A percentile compares a stretch with the other conserved stretches of the same genome.
These are phyloP conservation scores for Drosophila carrolli DNA, from an alignment of 1,140 invertebrate genomes.

Conservation along the genomic window DNA sequence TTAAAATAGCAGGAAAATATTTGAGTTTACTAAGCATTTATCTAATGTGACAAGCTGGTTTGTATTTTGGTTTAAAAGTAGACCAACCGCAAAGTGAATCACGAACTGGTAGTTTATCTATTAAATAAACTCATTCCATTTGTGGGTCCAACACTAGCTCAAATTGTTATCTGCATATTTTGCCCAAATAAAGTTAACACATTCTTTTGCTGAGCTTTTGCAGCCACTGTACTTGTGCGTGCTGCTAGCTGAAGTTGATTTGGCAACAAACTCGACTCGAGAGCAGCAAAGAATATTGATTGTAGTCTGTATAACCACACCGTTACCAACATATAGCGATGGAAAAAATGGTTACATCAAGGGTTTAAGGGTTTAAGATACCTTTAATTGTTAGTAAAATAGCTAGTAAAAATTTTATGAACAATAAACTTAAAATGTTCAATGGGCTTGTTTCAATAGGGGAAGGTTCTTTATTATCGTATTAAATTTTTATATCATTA, in stretches of 20 bases:
- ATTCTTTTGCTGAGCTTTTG: constrained; percentile 9
- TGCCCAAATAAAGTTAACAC: constrained; percentile 11
- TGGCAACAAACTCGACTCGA: constrained; percentile 7
- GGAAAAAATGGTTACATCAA: too few relatives aligned
- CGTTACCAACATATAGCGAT: not conserved
- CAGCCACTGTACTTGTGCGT: constrained; percentile 13
- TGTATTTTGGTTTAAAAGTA: not conserved
- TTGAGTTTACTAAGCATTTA: not conserved
- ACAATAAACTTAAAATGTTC: too few relatives aligned
- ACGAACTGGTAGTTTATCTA: constrained; percentile 29
- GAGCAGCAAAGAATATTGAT: not conserved
- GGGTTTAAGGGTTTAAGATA: not conserved
- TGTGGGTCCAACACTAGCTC: constrained; percentile 13
- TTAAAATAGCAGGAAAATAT: not conserved
- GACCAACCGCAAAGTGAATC: constrained; percentile 8
- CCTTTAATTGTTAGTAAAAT: not conserved
- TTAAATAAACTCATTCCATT: not conserved
- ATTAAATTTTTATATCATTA: not conserved
- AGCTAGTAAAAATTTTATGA: too few relatives aligned
- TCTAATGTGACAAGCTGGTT: constrained; percentile 1
- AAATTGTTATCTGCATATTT: constrained; percentile 18
- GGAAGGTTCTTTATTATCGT: too few relatives aligned
- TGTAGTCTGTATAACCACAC: not conserved
- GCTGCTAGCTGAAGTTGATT: constrained; percentile 19
- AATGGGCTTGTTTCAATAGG: too few relatives aligned